Percentiles rank a stretch among this genome's conserved stretches.
phyloP scores from a whole-genome alignment of 30 jellyfish, hydroid and myxozoan species.

The Cassiopea andromeda region DNA sequence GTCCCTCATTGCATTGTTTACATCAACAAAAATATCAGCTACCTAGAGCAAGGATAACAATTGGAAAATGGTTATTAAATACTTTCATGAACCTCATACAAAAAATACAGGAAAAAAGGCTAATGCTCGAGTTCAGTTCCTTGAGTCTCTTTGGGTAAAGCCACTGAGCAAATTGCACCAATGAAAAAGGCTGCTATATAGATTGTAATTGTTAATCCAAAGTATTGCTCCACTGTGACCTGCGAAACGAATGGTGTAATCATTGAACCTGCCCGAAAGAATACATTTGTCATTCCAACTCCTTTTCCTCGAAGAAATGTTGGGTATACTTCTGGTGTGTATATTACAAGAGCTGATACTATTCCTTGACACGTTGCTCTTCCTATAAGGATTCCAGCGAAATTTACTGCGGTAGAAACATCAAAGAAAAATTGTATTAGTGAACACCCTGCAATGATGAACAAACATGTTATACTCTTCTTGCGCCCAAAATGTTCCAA shows the following conservation, averaged over 20 bases:
- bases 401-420: slow-evolving; percentile 6
- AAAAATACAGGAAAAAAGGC: not conserved
- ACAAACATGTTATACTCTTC: slow-evolving; percentile 27
- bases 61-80: no score
- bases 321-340: slow-evolving; percentile 87
- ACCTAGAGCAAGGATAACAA: no score
- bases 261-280: slow-evolving; percentile 65
- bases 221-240: slow-evolving; percentile 41
- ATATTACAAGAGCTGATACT: slow-evolving; percentile 55
- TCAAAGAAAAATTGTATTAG: slow-evolving; percentile 56
- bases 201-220: slow-evolving; percentile 34
- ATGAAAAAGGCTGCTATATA: slow-evolving; percentile 40
- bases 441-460: slow-evolving; percentile 22
- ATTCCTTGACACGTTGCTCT: slow-evolving; percentile 64
- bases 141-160: slow-evolving; percentile 68
- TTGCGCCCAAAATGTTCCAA: slow-evolving; percentile 64
- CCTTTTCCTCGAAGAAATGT: slow-evolving; percentile 75
- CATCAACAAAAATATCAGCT: no score
- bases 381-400: slow-evolving; percentile 41
- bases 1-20: no score
- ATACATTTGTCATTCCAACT: slow-evolving; percentile 56
- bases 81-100: no score
- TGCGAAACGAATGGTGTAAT: slow-evolving; percentile 69
- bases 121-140: slow-evolving; percentile 57
- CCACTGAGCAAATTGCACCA: slow-evolving; percentile 35